Base-by-base conservation (phyloP, 1,140 invertebrate genomes). In the Lordiphosa mommai region DNA sequence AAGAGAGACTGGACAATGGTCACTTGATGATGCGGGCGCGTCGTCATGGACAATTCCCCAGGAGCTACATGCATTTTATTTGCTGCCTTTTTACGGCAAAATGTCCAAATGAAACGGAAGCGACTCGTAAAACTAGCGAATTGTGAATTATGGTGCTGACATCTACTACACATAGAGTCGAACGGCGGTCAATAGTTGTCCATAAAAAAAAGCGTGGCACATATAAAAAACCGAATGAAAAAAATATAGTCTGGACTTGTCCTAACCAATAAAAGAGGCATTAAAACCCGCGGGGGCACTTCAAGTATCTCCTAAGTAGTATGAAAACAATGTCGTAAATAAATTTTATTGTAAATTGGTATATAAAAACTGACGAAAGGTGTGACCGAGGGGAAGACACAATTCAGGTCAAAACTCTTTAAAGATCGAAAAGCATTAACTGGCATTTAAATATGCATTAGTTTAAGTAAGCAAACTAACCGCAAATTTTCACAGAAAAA, bases 61-160 rank as follows among this genome's bases (percentile, higher is more conserved):
- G 61, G 48, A 50, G 9, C 27, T 27, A 6, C 37, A 56, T 34
- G 38, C 53, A 20, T 80, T 85, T 79, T 76, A 72, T 66, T 63
- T 71, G 65, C 59, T 67, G 65, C 55, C 69, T 73, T 74, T 85
- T 80, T 80, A 80, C 76, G 60, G 67, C 63, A 72, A 77, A 71
- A 65, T 58, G 65, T 44, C 53, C 61, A 61, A 72, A 64, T 69
- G 60, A 69, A 86, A 86, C 76, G 82, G 82, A 86, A 86, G 72
- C 82, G 72, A 73, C 82, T 86, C 82, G 82, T 86, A 86, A 86
- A 86, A 86, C 82, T 86, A 86, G 76, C 82, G 82, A 86, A 86
- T 86, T 86, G 82, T 86, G 82, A 86, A 86, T 86, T 86, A 86
- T 86, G 82, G 74, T 74, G 72, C 77, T 72, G 72, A 84, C 72